phyloP scores from a whole-genome alignment of 2,888 invertebrate species.

The Ariolimax columbianus region DNA sequence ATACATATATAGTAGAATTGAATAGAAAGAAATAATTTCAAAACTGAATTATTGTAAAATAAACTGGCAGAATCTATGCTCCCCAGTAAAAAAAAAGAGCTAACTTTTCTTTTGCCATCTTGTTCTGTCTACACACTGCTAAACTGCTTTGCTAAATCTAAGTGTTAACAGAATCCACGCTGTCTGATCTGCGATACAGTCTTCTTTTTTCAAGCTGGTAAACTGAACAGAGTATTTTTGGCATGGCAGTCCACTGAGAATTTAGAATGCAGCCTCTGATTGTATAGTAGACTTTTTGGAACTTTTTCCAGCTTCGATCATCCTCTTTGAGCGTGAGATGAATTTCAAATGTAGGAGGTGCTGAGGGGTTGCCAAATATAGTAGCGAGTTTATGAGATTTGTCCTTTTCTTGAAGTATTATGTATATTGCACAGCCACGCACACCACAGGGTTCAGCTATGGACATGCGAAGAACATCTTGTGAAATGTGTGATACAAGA shows the following conservation, averaged over 20 bases:
- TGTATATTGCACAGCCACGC: conserved; percentile 89
- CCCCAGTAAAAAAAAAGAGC: neutral
- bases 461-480: conserved; percentile 89
- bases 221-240: conserved; percentile 88
- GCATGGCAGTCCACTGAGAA: conserved; percentile 60
- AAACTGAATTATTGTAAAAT: neutral
- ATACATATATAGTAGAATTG: neutral
- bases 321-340: conserved; percentile 92
- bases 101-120: neutral
- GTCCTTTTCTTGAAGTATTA: conserved; percentile 84
- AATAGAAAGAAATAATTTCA: neutral
- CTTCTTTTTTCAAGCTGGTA: conserved; percentile 94
- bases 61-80: neutral
- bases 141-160: neutral
- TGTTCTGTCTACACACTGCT: neutral
- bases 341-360: conserved; percentile 93
- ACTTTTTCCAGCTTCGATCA: conserved; percentile 89
- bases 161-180: conserved; percentile 4
- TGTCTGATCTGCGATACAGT: conserved; percentile 83
- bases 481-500: conserved; percentile 87
- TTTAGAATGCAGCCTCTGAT: conserved; percentile 65
- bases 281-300: conserved; percentile 88
- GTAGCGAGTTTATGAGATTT: conserved; percentile 85
- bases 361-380: conserved; percentile 90
- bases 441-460: conserved; percentile 94